phyloP scores from a whole-genome alignment of 2,797 vertebrate species.

The Sitta carolinensis region DNA sequence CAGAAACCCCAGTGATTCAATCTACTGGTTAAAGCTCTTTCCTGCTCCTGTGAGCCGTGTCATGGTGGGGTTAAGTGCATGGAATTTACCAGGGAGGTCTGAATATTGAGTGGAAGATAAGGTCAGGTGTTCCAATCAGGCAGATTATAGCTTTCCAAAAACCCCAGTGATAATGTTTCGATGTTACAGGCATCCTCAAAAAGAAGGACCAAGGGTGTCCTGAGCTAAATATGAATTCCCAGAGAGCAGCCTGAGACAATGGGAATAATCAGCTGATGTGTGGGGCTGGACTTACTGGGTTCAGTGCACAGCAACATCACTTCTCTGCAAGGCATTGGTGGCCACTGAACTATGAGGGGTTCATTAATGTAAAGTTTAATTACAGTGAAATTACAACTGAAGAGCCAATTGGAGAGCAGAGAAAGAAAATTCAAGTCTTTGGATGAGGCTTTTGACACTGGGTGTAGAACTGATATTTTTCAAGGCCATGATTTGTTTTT shows the following conservation, averaged over 20 bases:
- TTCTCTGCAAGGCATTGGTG: not conserved
- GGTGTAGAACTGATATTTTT: not conserved
- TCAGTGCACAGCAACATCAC: accelerated
- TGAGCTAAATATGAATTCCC: not conserved
- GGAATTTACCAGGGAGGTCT: not conserved
- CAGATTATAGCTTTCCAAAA: not conserved
- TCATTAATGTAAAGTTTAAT: not conserved
- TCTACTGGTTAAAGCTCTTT: not conserved
- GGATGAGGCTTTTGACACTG: not conserved
- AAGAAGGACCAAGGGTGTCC: not conserved
- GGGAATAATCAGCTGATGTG: not conserved
- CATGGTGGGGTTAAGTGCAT: not conserved
- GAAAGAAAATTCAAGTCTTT: not conserved
- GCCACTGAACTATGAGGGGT: accelerated
- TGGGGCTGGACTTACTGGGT: not conserved
- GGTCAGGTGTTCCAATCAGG: accelerated
- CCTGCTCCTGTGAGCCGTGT: not conserved
- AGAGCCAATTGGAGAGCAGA: not conserved
- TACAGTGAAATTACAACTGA: not conserved
- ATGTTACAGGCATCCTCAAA: not conserved
- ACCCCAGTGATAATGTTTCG: accelerated
- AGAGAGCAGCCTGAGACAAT: not conserved
- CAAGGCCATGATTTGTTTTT: not conserved
- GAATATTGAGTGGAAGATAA: not conserved
- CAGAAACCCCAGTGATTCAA: not conserved